Conservation (phyloP, 2,888 invertebrate genomes). For the Cinara cedri region DNA sequence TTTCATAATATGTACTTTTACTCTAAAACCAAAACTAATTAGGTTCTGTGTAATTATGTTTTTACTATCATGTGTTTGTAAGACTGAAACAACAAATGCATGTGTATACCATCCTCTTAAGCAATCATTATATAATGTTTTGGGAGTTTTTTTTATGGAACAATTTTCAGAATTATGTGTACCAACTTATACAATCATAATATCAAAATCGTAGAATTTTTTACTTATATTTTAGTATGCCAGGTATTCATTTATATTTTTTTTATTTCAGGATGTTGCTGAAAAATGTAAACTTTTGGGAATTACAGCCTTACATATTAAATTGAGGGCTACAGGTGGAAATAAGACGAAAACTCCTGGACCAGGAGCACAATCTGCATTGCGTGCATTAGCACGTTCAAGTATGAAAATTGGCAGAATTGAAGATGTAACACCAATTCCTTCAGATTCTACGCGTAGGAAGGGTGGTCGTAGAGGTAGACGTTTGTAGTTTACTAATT, state of each 20-base stretch:
- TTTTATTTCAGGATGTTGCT: conserved; percentile 85
- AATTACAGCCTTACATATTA: conserved; percentile 97
- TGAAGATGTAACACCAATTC: conserved; percentile 99
- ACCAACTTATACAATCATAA: too few species aligned
- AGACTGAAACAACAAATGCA: too few species aligned
- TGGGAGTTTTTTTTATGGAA: too few species aligned
- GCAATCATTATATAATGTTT: too few species aligned
- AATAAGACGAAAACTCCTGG: conserved; percentile 98
- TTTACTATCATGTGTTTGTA: too few species aligned
- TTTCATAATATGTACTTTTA: too few species aligned
- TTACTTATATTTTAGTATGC: too few species aligned
- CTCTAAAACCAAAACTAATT: too few species aligned
- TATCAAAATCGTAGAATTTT: too few species aligned
- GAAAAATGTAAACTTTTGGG: conserved; percentile 97
- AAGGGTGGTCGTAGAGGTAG: conserved; percentile 99
- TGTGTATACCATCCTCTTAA: too few species aligned
- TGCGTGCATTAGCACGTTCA: conserved; percentile 96
- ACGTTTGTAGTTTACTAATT: conserved; percentile 76
- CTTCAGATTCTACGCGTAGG: conserved; percentile 98
- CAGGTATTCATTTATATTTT: conserved; percentile 1
- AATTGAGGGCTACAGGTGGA: conserved; percentile 97
- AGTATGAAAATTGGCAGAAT: conserved; percentile 99
- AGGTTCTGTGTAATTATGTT: too few species aligned
- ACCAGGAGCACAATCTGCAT: conserved; percentile 97
- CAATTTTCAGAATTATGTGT: too few species aligned